A percentile compares a stretch with the other conserved stretches of the same genome.
Conservation (phyloP, 2,888 invertebrate genomes). For the Bombylius discolor region DNA sequence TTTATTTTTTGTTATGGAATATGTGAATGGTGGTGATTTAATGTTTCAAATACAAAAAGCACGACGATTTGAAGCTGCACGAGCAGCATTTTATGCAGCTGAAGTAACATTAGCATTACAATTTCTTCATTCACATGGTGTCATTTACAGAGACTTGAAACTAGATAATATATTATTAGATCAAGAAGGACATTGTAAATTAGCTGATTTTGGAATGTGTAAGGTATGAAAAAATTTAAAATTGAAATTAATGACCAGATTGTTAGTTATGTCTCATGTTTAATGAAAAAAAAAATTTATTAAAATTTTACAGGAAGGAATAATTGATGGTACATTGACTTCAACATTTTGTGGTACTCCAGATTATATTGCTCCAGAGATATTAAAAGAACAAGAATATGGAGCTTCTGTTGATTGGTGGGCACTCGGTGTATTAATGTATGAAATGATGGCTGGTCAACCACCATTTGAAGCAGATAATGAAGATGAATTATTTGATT, state of each 20-base stretch:
- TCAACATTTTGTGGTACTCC: constrained; percentile 99
- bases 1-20: constrained; percentile 99
- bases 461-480: constrained; percentile 99
- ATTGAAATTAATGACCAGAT: background rate
- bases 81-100: constrained; percentile 90
- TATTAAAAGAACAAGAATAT: constrained; percentile 84
- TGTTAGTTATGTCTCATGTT: too few species aligned
- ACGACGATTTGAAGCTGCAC: constrained; percentile 91
- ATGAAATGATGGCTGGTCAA: constrained; percentile 99
- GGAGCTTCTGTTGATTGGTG: constrained; percentile 89
- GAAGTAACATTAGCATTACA: constrained; percentile 96
- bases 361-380: constrained; percentile 98
- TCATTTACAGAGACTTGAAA: constrained; percentile 97
- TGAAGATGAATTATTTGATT: constrained; percentile 98
- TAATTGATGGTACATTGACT: constrained; percentile 66
- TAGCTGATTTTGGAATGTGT: constrained; percentile 97
- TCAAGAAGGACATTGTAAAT: constrained; percentile 86
- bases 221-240: constrained; percentile 57
- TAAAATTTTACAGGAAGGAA: constrained; percentile 26
- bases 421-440: constrained; percentile 96
- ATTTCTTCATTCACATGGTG: constrained; percentile 92
- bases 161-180: constrained; percentile 96
- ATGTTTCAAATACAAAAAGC: constrained; percentile 99
- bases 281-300: background rate
- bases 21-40: constrained; percentile 95